Conservation (phyloP, 1,140 invertebrate genomes). For the Aphaenogaster rudis region DNA sequence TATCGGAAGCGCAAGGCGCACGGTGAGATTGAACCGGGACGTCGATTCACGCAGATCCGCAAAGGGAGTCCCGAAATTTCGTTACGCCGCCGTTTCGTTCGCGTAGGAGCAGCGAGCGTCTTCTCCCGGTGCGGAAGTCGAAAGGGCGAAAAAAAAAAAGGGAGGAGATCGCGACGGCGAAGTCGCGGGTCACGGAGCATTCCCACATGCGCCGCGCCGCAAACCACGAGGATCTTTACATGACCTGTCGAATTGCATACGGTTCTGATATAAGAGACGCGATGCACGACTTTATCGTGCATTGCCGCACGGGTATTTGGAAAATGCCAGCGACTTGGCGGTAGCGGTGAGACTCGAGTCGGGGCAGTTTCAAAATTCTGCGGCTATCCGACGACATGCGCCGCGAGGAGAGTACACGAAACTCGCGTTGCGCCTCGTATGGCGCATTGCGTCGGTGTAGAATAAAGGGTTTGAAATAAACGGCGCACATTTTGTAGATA, state of each 20-base stretch:
- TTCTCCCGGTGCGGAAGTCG: background rate
- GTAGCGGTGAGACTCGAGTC: slow-evolving; percentile 21
- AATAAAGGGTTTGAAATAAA: slow-evolving; percentile 52
- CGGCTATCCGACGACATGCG: slow-evolving; percentile 51
- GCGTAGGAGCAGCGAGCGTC: background rate
- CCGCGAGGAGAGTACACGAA: slow-evolving; percentile 3
- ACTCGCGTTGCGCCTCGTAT: background rate
- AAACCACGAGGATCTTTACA: slow-evolving; percentile 34
- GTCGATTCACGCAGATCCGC: background rate
- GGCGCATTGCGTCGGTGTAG: slow-evolving; percentile 42
- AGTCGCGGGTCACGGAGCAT: slow-evolving; percentile 12
- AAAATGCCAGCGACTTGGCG: slow-evolving; percentile 54
- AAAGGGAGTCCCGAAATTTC: slow-evolving; percentile 3
- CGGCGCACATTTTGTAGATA: slow-evolving; percentile 8
- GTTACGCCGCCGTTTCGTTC: background rate
- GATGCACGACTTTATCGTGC: slow-evolving; percentile 53
- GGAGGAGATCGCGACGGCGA: background rate
- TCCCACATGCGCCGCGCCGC: slow-evolving; percentile 14
- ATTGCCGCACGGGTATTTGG: slow-evolving; percentile 26
- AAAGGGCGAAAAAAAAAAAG: background rate
- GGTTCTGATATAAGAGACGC: slow-evolving; percentile 35
- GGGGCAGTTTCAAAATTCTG: slow-evolving; percentile 65
- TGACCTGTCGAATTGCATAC: slow-evolving; percentile 38
- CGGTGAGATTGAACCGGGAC: slow-evolving; percentile 23
- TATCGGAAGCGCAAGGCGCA: slow-evolving; percentile 2